Base-by-base conservation (phyloP, 37 sponge, comb jelly and placozoan species). In the Theonella swinhoei region DNA sequence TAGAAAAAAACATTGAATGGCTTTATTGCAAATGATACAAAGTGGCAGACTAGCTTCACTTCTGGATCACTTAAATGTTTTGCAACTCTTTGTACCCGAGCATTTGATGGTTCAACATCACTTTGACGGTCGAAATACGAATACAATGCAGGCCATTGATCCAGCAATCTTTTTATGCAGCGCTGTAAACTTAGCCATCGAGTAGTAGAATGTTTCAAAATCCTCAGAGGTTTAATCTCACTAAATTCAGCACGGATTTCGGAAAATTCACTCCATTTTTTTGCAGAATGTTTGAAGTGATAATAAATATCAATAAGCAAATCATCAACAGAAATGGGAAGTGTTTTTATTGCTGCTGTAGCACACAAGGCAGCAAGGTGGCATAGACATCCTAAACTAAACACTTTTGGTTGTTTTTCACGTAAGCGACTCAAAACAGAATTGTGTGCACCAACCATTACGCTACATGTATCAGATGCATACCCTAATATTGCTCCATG, bases 161-260 rank as follows among this genome's bases (percentile, higher is more conserved):
- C 72, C 4, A 85, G 17, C 1, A 77, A 24, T 4, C 86, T 67
- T 29, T 77, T 77, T 26, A 85, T 25, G 42, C 86, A 85, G 4
- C 86, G 61, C 58, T 79, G 58, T 63, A 87, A 32, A 37, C 77
- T 81, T 39, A 87, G 63, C 87, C 87, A 86, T 47, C 84, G 74
- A 23, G 83, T 58, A 22, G 74, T 47, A 11, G 59, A 71, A 76
- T 83, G 76, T 26, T 83, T 83, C 23, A 83, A 9, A 30, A 83
- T 39, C 17, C 75, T 9, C 9, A 75, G 58, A 20, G 84, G 84
- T 34, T 75, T 77, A 60, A 77, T 77, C 28, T 67, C 79, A 29
- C 19, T 24, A 30, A 82, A 82, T 41, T 72, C 64, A 34, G 74
- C 39, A 32, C 69, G 86, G 30, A 85, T 59, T 58, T 76, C 5